Evolutionary conservation across 2,888 invertebrate genomes (phyloP).

Genomic region (Dichetophora obliterata): DNA sequence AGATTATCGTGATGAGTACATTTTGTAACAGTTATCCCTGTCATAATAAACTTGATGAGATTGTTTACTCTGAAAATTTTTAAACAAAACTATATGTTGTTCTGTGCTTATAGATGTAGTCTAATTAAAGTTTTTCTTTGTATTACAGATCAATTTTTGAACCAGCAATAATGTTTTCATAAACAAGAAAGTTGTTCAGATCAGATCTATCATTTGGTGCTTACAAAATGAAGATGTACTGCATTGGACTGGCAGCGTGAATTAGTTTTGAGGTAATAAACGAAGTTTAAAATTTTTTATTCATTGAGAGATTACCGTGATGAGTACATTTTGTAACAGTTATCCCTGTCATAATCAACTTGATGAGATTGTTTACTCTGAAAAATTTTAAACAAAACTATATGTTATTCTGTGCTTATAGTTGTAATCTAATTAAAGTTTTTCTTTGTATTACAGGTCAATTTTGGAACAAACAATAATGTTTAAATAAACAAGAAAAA

Average conservation of each 20-base stretch:
- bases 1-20: constrained; percentile 49
- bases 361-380: constrained; percentile 56
- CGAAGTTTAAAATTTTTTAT: background rate
- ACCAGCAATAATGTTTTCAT: too few species aligned
- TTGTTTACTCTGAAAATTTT: constrained; percentile 49
- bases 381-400: constrained; percentile 31
- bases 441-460: background rate
- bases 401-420: background rate
- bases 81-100: background rate
- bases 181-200: too few species aligned
- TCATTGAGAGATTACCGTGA: constrained; percentile 42
- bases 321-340: constrained; percentile 53
- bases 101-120: background rate
- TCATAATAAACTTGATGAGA: constrained; percentile 60
- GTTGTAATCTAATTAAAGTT: background rate
- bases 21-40: constrained; percentile 59
- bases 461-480: too few species aligned
- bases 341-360: constrained; percentile 61
- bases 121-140: background rate
- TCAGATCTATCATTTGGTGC: too few species aligned
- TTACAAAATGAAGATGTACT: too few species aligned
- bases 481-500: too few species aligned
- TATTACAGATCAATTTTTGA: background rate
- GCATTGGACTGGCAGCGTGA: too few species aligned
- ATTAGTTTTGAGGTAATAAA: too few species aligned